Evolutionary conservation across 37 sponge, comb jelly and placozoan genomes (phyloP), one percentile per base, ranked within the genome.

Genomic region (Ephydatia muelleri): DNA sequence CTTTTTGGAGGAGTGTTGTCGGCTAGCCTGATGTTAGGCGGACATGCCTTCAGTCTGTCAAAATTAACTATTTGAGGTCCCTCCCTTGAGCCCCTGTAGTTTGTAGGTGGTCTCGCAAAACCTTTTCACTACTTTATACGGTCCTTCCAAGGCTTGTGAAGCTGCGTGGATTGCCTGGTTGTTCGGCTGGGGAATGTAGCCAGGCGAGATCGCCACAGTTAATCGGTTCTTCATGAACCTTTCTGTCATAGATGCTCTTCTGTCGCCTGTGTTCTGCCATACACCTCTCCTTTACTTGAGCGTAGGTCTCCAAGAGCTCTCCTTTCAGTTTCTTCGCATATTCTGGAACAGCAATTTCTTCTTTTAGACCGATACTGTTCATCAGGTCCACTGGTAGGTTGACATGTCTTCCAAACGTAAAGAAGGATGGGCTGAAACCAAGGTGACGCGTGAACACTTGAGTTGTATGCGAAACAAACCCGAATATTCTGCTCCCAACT

Each of bases 61-160:
- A 65, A 65, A 65, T 65, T 14, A 65, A 65, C 66, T 21, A 65
- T 21, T 21, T 65, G 66, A 14, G 14, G 19, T 65, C 19, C 66
- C 66, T 22, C 21, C 66, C 66, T 65, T 14, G 66, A 65, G 66
- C 19, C 19, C 14, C 66, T 22, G 19, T 14, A 65, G 14, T 21
- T 21, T 65, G 66, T 65, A 65, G 66, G 66, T 65, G 66, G 19
- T 22, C 19, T 65, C 66, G 66, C 21, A 21, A 21, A 65, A 21
- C 21, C 66, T 14, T 22, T 14, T 30, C 4, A 73, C 36, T 4
- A 73, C 75, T 73, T 32, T 5, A 30, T 31, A 32, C 33, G 75
- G 75, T 13, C 75, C 75, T 73, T 73, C 75, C 75, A 73, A 23
- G 32, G 5, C 8, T 73, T n/a, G 22, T 32, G 75, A 23, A 73